These are phyloP conservation scores for Lepidocolaptes lacrymiger DNA, from an alignment of 2,797 vertebrate species.

Conservation along the genomic window DNA sequence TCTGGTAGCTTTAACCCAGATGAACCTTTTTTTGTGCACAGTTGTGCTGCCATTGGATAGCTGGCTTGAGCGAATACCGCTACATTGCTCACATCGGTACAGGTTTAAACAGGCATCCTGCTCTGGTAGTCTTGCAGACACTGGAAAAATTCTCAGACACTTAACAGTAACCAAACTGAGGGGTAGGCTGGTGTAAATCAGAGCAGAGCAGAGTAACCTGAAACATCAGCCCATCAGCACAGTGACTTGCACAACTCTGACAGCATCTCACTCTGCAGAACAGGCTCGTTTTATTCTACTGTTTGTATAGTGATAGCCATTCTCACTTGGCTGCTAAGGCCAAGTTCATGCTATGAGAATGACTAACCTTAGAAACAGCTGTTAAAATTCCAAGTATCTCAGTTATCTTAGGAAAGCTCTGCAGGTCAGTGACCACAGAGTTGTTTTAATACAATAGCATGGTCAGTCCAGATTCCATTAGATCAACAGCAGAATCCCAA, in stretches of 20 bases:
- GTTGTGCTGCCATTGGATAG: neutral
- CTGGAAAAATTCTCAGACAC: neutral
- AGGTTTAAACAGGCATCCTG: neutral
- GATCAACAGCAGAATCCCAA: neutral
- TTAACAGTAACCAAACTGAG: neutral
- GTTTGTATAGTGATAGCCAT: neutral
- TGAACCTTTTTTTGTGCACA: neutral
- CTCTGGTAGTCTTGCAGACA: neutral
- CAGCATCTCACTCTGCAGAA: neutral
- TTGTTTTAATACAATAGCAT: neutral
- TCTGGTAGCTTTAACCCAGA: neutral
- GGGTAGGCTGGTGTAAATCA: neutral
- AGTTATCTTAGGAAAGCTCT: neutral
- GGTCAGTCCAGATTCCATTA: neutral
- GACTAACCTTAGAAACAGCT: neutral
- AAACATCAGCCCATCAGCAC: neutral
- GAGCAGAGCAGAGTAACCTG: neutral
- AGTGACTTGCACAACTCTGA: neutral
- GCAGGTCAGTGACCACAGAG: neutral
- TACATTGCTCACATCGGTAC: neutral
- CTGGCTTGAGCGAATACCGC: neutral
- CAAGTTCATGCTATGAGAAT: neutral
- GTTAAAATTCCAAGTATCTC: neutral
- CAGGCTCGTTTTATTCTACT: neutral
- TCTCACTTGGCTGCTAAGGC: neutral